Evolutionary conservation across 2,113 vertebrate genomes (phyloP).

Genomic region (Podocnemis expansa): DNA sequence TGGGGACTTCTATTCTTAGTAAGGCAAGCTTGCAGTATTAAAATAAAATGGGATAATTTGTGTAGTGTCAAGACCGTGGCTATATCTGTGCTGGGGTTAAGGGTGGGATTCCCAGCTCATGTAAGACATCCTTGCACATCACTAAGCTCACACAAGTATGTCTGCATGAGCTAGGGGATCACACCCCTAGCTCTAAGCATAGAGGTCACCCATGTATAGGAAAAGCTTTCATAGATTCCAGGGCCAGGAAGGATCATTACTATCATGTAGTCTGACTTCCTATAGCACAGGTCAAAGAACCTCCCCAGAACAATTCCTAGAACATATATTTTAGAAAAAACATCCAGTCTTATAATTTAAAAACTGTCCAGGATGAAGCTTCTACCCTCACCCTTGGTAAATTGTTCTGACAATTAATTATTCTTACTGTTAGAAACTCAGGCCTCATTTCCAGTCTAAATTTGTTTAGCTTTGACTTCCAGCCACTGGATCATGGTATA

Average conservation of each 20-base stretch:
- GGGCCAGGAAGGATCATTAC: not conserved
- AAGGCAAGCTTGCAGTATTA: conserved; percentile 6
- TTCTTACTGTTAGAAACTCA: not conserved
- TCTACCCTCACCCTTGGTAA: too few species aligned
- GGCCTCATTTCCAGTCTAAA: not conserved
- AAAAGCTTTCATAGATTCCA: not conserved
- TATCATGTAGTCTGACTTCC: not conserved
- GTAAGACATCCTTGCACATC: not conserved
- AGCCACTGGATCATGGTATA: too few species aligned
- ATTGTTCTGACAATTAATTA: too few species aligned
- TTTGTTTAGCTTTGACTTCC: not conserved
- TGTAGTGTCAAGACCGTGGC: not conserved
- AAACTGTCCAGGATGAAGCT: not conserved
- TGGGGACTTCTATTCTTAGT: conserved; percentile 7
- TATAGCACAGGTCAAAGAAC: not conserved
- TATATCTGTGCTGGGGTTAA: not conserved
- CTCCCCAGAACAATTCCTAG: not conserved
- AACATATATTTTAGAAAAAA: not conserved
- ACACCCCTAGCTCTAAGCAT: not conserved
- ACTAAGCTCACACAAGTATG: not conserved
- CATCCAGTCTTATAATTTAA: not conserved
- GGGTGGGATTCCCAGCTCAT: not conserved
- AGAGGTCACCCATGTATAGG: not conserved
- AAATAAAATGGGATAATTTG: conserved; percentile 51
- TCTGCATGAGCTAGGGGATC: not conserved